Evolutionary conservation across 2,888 invertebrate genomes (phyloP).

Genomic region (Tethea ocularis): DNA sequence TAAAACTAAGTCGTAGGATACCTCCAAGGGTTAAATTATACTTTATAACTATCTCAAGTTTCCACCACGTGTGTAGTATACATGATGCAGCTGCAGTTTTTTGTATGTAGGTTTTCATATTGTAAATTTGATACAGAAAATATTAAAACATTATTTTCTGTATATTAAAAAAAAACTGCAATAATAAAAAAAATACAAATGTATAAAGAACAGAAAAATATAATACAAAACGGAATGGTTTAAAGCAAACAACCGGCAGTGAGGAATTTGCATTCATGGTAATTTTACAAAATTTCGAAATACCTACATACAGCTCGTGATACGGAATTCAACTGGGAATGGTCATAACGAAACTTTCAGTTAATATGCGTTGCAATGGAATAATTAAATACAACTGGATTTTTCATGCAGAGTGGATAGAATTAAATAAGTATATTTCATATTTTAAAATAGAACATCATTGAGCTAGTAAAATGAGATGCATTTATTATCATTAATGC

Average conservation of each 20-base stretch:
- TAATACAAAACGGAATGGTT: slow-evolving; percentile 43
- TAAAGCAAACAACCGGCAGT: slow-evolving; percentile 43
- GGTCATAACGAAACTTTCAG: slow-evolving; percentile 25
- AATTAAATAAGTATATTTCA: not conserved
- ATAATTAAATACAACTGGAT: slow-evolving; percentile 29
- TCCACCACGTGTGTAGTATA: no score
- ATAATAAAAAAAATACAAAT: slow-evolving; percentile 15
- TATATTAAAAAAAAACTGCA: not conserved
- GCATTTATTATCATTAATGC: not conserved
- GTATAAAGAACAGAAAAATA: slow-evolving; percentile 25
- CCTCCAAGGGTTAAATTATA: no score
- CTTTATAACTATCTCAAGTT: no score
- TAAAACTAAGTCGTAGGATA: no score
- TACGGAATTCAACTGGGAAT: slow-evolving; percentile 21
- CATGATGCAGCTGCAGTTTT: not conserved
- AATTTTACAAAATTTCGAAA: slow-evolving; percentile 53
- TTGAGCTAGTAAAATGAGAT: not conserved
- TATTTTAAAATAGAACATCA: not conserved
- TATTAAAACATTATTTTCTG: not conserved
- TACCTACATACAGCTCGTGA: slow-evolving; percentile 40
- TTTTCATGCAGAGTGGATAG: slow-evolving; percentile 11
- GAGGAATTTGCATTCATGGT: slow-evolving; percentile 66
- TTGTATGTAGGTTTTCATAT: not conserved
- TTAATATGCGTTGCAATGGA: slow-evolving; percentile 22
- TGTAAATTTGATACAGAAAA: not conserved